Conservation (phyloP, 2,888 invertebrate genomes). For the Cephalotes varians region DNA sequence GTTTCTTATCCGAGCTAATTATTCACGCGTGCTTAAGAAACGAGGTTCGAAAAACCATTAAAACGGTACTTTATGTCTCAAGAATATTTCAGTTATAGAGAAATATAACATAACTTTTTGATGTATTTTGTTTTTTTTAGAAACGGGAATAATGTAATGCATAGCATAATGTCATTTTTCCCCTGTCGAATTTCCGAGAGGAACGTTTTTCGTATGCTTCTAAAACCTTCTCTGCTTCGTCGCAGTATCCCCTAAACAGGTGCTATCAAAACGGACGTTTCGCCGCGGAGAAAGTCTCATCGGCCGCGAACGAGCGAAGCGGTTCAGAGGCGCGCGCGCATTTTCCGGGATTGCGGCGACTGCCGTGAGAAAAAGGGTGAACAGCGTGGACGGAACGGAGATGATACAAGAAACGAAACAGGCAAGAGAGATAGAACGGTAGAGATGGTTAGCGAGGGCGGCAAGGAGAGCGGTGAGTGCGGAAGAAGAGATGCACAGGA, state of each 20-base stretch:
- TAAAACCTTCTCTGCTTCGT: slow-evolving; percentile 21
- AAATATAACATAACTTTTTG: background rate
- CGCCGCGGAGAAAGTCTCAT: slow-evolving; percentile 60
- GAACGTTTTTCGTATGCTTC: background rate
- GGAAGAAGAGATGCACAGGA: slow-evolving; percentile 44
- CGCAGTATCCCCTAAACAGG: slow-evolving; percentile 15
- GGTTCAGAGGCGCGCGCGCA: slow-evolving; percentile 42
- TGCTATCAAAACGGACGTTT: slow-evolving; percentile 35
- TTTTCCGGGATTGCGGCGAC: slow-evolving; percentile 71
- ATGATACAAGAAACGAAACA: slow-evolving; percentile 65
- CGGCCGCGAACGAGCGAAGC: slow-evolving; percentile 65
- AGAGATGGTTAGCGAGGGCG: slow-evolving; percentile 27
- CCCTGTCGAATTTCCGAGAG: background rate
- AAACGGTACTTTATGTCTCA: background rate
- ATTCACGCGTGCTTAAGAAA: slow-evolving; percentile 77
- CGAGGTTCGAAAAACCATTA: slow-evolving; percentile 61
- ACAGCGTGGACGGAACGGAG: slow-evolving; percentile 70
- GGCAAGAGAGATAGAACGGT: slow-evolving; percentile 31
- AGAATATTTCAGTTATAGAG: slow-evolving; percentile 17
- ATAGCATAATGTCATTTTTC: background rate
- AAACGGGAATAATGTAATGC: background rate
- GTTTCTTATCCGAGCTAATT: slow-evolving; percentile 77
- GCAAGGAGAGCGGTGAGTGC: slow-evolving; percentile 4
- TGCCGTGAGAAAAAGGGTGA: slow-evolving; percentile 67
- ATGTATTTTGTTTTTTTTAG: background rate